Base-by-base conservation (phyloP, 2,797 vertebrate genomes). In the Rhinatrema bivittatum region DNA sequence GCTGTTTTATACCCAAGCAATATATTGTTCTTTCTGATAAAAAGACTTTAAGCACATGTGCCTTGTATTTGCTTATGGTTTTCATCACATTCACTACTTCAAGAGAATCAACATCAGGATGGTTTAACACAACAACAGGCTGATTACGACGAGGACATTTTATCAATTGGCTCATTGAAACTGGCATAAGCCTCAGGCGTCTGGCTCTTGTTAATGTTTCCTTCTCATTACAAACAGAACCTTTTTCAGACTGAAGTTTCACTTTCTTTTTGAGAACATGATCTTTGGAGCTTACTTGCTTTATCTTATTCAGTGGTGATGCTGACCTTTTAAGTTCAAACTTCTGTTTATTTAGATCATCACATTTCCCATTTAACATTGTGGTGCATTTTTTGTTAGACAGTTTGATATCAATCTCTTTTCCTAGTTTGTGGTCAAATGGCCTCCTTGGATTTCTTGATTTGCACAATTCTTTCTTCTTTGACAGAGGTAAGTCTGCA, bases 61-160 rank as follows among this genome's bases (percentile, higher is more conserved):
- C 73, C 53, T 78, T 78, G 46, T 84, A 85, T 40, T 76, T 82
- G 35, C 77, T 77, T 29, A 84, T 79, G 7, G 79, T 65, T 58
- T 81, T 84, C 78, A 88, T 83, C 11, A 85, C 68, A 3, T 79
- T 78, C 52, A 74, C 72, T 48, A 78, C 66, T 53, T 87, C 85
- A 4, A 78, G 59, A 0, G 72, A 62, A 32, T 85, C 86, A 3
- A 93, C 87, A 10, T 86, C 90, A 1, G 93, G 93, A 34, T 97
- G 94, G 64, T 99, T 98, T 22, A 98, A 70, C 32, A 99, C 93
- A 13, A 99, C 92, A 48, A 98, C 91, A 0, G 94, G 94, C 61
- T 98, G 96, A 69, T 93, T 84, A 11, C 83, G 87, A 16, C 87
- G 78, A 10, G 96, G 96, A 2, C 74, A 81, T 28, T 86, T 91